phyloP scores from a whole-genome alignment of 2,888 invertebrate species.

The Phlogophora meticulosa region DNA sequence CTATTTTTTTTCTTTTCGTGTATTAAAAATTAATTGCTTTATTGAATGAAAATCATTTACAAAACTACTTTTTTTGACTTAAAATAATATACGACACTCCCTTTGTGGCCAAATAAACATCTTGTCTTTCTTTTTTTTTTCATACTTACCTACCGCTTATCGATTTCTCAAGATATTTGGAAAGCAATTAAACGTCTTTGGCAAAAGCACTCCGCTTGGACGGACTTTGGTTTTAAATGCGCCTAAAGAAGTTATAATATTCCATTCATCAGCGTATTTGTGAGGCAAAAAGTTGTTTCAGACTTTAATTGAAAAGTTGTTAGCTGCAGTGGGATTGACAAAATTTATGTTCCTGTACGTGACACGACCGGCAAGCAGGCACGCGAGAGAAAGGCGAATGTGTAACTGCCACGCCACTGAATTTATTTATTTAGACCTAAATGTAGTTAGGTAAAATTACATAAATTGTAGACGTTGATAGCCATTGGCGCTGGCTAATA shows the following conservation, averaged over 20 bases:
- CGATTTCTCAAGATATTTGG: not conserved
- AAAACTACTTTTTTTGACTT: too few species aligned
- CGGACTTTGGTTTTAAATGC: conserved; percentile 17
- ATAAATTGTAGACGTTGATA: conserved; percentile 52
- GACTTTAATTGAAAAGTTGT: conserved; percentile 70
- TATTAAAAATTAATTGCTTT: too few species aligned
- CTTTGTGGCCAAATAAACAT: too few species aligned
- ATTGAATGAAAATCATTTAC: too few species aligned
- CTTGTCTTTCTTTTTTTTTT: too few species aligned
- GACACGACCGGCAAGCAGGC: conserved; percentile 57
- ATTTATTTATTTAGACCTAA: conserved; percentile 53
- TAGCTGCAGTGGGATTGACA: conserved; percentile 66
- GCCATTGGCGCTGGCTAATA: not conserved
- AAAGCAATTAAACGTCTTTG: conserved; percentile 1
- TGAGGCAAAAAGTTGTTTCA: conserved; percentile 55
- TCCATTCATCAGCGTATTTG: conserved; percentile 44
- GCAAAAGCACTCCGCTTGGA: conserved; percentile 1
- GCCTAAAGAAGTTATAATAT: conserved; percentile 9
- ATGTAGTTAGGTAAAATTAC: conserved; percentile 27
- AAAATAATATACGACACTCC: too few species aligned
- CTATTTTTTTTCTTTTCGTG: too few species aligned
- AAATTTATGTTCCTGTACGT: conserved; percentile 69
- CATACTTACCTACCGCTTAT: too few species aligned
- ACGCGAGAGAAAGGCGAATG: conserved; percentile 53
- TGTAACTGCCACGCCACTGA: conserved; percentile 62